Base-by-base conservation (phyloP, 2,797 vertebrate genomes). In the Vespertilio murinus region DNA sequence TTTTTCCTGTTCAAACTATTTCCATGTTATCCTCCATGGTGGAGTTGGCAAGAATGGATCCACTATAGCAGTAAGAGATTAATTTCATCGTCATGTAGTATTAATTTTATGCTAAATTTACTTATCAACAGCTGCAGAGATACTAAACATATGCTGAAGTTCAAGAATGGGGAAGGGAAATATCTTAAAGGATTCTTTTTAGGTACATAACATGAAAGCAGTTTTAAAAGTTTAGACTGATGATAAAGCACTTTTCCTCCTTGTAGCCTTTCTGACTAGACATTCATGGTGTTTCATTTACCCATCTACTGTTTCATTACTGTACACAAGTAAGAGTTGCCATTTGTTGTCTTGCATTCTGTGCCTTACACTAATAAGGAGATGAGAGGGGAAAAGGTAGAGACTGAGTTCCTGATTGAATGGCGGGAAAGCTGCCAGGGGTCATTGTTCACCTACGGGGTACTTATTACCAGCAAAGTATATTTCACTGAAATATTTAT, bases 41-140 rank as follows among this genome's bases (percentile, higher is more conserved):
- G 99, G 99, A 5, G 98, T 99, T 64, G 99, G 99, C 91, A 99
- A 99, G 97, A 99, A 99, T 35, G 99, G 99, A 97, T 99, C 99
- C 70, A 99, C 99, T 2, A 99, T 99, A 91, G 99, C 99, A 94
- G 99, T 99, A 99, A 99, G 99, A 97, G 67, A 78, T 30, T 88
- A 8, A 73, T 93, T 88, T 87, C 45, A 23, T 94, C 30, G 65
- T 74, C 40, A 45, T 81, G 79, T 40, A 85, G 8, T 42, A 77
- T 93, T 85, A 61, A 54, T 71, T 90, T 90, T 81, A 30, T 94
- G 56, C 49, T 92, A 74, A 23, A 30, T 78, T 93, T 93, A 87
- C 71, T 77, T 70, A 71, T 25, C 40, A 84, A 20, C 13, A 90
- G 17, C 35, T 77, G 23, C 40, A 67, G 64, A 79, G 69, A 85